Percentiles rank a stretch among this genome's conserved stretches.
Evolutionary conservation across 2,797 vertebrate genomes (phyloP).

Genomic region (Malurus splendens): DNA sequence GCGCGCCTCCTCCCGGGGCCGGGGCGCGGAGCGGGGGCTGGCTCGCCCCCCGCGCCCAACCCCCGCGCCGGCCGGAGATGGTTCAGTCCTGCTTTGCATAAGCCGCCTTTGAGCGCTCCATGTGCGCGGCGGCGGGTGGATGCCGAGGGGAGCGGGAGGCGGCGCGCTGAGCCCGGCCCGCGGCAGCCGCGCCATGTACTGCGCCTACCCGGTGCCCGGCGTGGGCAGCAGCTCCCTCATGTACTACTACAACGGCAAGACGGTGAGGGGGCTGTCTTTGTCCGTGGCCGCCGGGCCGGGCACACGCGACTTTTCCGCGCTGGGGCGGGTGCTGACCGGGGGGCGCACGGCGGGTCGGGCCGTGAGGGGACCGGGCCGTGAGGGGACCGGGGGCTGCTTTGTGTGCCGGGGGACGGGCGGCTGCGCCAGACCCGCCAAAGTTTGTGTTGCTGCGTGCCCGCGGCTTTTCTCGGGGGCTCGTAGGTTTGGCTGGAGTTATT

Average conservation of each 20-base stretch:
- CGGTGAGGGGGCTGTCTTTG: slow-evolving; percentile 82
- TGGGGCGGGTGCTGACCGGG: background rate
- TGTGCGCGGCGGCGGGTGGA: slow-evolving; percentile 86
- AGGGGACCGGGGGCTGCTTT: background rate
- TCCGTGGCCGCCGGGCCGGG: background rate
- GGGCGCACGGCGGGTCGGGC: no score
- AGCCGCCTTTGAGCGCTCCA: slow-evolving; percentile 90
- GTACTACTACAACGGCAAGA: slow-evolving; percentile 99
- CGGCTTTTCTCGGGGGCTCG: background rate
- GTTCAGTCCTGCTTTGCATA: slow-evolving; percentile 95
- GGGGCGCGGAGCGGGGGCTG: background rate
- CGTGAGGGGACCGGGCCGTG: background rate
- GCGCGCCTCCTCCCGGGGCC: background rate
- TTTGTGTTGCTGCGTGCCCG: background rate
- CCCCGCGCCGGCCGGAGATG: slow-evolving; percentile 78
- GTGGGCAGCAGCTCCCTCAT: slow-evolving; percentile 95
- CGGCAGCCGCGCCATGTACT: slow-evolving; percentile 89
- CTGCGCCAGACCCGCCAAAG: background rate
- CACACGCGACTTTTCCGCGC: background rate
- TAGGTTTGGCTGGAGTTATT: background rate
- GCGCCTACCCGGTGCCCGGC: slow-evolving; percentile 95
- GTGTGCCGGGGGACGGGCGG: background rate
- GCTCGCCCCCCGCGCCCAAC: slow-evolving; percentile 32
- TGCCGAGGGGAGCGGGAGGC: slow-evolving; percentile 75
- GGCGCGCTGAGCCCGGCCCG: slow-evolving; percentile 59